Base-by-base conservation (phyloP, 2,888 invertebrate species). In the Mactromeris polynyma region DNA sequence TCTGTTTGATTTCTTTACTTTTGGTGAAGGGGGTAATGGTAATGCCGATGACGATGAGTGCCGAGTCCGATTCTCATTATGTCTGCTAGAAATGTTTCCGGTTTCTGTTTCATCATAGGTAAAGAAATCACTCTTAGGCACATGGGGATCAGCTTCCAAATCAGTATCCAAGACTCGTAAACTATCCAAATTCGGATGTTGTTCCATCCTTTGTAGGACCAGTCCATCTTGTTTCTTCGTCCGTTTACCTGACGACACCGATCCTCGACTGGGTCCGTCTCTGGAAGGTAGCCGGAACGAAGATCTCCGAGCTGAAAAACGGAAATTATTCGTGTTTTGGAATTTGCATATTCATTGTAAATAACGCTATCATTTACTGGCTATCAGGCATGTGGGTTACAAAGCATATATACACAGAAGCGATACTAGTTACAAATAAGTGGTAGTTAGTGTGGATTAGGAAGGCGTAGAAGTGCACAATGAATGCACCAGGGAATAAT, bases 101-200 rank as follows among this genome's bases (percentile, higher is more conserved):
- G 78, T 40, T 26, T 54, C 73, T 51, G 78, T 82, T 77, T 81
- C 86, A 42, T 81, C 81, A 26, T 82, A 78, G 21, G 81, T 78
- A 42, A 82, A 87, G 31, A 87, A 87, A 31, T 87, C 86, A 79
- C 82, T 87, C 40, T 87, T 81, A 31, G 86, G 86, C 7, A 87
- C 86, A 42, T 78, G 77, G 17, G 86, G 86, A 38, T 84, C 54
- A 0, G 84, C 84, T 54, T 84, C 84, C n/a, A 84, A 36, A 46
- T 54, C 21, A 3, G 38, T n/a, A 38, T 84, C 84, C 2, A 84
- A 77, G n/a, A 19, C 38, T 11, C 78, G 51, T 54, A 84, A 14
- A 73, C 36, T 33, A 36, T 31, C 36, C 17, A 73, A 2, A 14
- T 36, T 73, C 1, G 36, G 36, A 33, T 73, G 73, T 33, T 33